Conservation (phyloP, 2,797 vertebrate species). For the Galago senegalensis region DNA sequence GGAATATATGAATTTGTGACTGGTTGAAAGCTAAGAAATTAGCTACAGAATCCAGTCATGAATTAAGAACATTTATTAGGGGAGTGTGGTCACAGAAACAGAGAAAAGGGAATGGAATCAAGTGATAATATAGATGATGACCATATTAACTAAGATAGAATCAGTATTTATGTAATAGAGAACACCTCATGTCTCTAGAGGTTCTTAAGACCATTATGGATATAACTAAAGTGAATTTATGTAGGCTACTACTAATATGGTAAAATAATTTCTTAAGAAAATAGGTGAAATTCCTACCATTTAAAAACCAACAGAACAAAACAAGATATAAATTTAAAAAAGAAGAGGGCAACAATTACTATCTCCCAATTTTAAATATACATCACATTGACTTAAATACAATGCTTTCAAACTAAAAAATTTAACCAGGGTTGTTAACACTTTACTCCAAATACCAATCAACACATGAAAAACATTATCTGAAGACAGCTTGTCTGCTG, state of each 20-base stretch:
- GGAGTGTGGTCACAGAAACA: conserved; percentile 39
- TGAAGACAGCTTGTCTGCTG: conserved; percentile 52
- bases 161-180: conserved; percentile 26
- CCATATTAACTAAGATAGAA: neutral
- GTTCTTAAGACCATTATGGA: conserved; percentile 35
- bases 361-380: conserved; percentile 57
- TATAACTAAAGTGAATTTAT: conserved; percentile 51
- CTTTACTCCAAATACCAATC: conserved; percentile 51
- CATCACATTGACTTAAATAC: conserved; percentile 66
- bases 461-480: conserved; percentile 46
- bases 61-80: conserved; percentile 56
- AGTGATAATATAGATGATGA: conserved; percentile 10
- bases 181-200: conserved; percentile 7
- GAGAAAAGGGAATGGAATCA: conserved; percentile 40
- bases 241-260: conserved; percentile 6
- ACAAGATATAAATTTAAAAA: conserved; percentile 62
- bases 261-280: conserved; percentile 61
- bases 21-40: conserved; percentile 55
- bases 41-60: conserved; percentile 25
- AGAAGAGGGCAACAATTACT: conserved; percentile 61
- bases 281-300: conserved; percentile 36
- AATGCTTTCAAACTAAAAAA: conserved; percentile 74
- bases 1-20: conserved; percentile 8
- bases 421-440: conserved; percentile 51
- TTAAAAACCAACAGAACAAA: conserved; percentile 71